phyloP scores from a whole-genome alignment of 2,888 invertebrate genomes.

The Cotesia congregata region DNA sequence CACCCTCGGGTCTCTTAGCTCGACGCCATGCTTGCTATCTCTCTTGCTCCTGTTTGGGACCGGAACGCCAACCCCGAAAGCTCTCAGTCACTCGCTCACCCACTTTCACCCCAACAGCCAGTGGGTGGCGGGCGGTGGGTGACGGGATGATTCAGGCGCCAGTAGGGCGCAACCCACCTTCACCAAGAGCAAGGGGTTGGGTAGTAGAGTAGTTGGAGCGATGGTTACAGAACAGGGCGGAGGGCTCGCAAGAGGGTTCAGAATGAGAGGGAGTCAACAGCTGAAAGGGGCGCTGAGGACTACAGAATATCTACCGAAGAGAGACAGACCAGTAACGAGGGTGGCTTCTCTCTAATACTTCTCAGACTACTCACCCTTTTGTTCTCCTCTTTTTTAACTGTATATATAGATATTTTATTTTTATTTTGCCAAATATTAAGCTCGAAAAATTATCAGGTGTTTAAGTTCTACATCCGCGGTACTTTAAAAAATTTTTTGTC shows the following conservation, averaged over 20 bases:
- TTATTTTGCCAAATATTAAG: not conserved
- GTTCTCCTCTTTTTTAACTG: not conserved
- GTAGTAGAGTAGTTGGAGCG: conserved; percentile 46
- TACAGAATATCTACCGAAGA: conserved; percentile 8
- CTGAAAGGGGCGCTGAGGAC: conserved; percentile 33
- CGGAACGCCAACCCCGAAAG: conserved; percentile 60
- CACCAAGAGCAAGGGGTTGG: conserved; percentile 56
- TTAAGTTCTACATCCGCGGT: not conserved
- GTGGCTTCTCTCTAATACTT: conserved; percentile 62
- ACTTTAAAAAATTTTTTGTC: not conserved
- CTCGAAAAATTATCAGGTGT: conserved; percentile 11
- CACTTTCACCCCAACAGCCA: conserved; percentile 47
- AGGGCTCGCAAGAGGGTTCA: conserved; percentile 36
- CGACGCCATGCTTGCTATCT: conserved; percentile 48
- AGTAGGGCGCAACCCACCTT: conserved; percentile 70
- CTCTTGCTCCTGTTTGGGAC: conserved; percentile 46
- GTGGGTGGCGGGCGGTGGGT: conserved; percentile 57
- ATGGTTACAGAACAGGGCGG: conserved; percentile 41
- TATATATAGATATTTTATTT: not conserved
- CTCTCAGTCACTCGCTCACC: conserved; percentile 50
- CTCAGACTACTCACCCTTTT: conserved; percentile 18
- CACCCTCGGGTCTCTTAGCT: conserved; percentile 45
- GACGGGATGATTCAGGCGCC: conserved; percentile 71
- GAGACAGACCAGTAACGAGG: conserved; percentile 56
- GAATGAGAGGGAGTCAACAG: conserved; percentile 37